These are phyloP conservation scores for Corvus cornix DNA, from an alignment of 2,113 vertebrate species.

Conservation along the genomic window DNA sequence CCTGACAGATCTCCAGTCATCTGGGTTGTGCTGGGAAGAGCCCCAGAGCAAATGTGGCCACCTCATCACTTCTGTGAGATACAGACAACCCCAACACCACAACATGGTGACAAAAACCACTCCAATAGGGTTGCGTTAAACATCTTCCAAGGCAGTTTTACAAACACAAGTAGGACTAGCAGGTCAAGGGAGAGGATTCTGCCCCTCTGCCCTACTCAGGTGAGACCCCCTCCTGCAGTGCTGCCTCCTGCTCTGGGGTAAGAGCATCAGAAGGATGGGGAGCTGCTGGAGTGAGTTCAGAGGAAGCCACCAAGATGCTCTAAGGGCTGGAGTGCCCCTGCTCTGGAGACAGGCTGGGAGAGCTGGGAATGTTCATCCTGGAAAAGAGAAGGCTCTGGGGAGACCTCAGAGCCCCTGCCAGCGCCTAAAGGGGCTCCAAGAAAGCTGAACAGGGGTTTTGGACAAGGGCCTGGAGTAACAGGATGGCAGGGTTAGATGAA, in stretches of 20 bases:
- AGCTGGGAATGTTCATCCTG: background rate
- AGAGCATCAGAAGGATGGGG: background rate
- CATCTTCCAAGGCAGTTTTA: background rate
- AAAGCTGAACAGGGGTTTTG: background rate
- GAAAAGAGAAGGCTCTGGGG: background rate
- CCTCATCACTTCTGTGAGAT: background rate
- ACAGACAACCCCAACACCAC: background rate
- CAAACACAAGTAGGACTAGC: background rate
- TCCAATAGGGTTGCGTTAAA: fast-evolving
- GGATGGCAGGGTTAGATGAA: background rate
- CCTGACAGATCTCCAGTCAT: background rate
- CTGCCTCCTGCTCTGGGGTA: background rate
- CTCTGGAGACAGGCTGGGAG: background rate
- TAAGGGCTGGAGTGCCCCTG: background rate
- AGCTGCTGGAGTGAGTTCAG: background rate
- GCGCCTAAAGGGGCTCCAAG: background rate
- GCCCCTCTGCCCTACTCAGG: background rate
- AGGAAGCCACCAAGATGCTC: background rate
- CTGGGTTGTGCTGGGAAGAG: background rate
- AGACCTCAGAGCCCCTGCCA: background rate
- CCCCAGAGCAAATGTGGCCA: background rate
- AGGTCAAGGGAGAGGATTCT: background rate
- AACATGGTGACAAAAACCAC: fast-evolving
- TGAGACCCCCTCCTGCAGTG: background rate
- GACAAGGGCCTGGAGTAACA: background rate